These are phyloP conservation scores for Lepidothrix coronata DNA, from an alignment of 2,113 vertebrate genomes.

Conservation along the genomic window DNA sequence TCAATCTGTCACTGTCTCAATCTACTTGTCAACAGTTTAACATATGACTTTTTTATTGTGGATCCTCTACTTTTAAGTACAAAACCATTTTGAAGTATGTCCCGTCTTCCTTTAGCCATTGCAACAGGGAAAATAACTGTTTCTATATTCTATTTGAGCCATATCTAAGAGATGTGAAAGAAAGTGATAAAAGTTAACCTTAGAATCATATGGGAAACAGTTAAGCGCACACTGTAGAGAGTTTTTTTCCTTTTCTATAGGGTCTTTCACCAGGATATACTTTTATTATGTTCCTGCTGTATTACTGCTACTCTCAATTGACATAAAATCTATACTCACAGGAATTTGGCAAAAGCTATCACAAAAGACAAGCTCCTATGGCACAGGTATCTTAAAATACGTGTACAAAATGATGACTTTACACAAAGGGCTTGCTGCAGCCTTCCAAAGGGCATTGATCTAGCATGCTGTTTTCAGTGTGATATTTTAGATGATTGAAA, in stretches of 20 bases:
- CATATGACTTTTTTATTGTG: not conserved
- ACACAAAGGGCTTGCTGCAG: slow-evolving; percentile 30
- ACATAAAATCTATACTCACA: slow-evolving; percentile 61
- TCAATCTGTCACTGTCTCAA: not conserved
- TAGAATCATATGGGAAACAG: not conserved
- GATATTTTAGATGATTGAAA: slow-evolving; percentile 64
- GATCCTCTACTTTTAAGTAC: not conserved
- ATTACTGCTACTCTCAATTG: slow-evolving; percentile 32
- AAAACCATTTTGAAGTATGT: not conserved
- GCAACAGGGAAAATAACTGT: not conserved
- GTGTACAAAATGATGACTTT: slow-evolving; percentile 47
- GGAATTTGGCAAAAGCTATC: slow-evolving; percentile 12
- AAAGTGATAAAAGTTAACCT: not conserved
- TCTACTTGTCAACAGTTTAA: not conserved
- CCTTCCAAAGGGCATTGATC: slow-evolving; percentile 53
- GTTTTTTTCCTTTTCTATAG: not conserved
- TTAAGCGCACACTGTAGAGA: not conserved
- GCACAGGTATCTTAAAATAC: slow-evolving; percentile 39
- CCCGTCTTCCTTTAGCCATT: not conserved
- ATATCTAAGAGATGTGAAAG: not conserved
- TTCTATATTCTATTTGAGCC: not conserved
- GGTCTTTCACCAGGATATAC: not conserved
- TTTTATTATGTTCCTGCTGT: slow-evolving; percentile 25
- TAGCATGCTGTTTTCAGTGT: slow-evolving; percentile 33
- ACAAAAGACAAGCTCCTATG: slow-evolving; percentile 22